phyloP scores from a whole-genome alignment of 2,888 invertebrate genomes.

The Synergus umbraculus region DNA sequence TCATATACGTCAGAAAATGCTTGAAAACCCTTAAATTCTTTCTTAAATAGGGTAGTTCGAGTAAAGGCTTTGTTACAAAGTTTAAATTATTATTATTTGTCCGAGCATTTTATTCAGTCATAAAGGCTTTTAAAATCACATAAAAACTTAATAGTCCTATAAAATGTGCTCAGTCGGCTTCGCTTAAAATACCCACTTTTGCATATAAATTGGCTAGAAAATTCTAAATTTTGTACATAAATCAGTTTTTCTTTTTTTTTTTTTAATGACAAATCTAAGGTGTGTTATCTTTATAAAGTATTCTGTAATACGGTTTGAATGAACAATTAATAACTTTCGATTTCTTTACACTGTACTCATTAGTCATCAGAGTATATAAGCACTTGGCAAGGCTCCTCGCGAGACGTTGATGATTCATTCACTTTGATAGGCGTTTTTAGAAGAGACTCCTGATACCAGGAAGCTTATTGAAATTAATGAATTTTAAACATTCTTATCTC shows the following conservation, averaged over 20 bases:
- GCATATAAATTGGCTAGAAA: neutral
- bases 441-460: neutral
- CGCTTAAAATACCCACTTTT: neutral
- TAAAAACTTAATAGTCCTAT: neutral
- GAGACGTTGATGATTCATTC: neutral
- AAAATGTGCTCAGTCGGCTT: no score
- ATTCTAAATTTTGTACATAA: neutral
- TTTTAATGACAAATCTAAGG: neutral
- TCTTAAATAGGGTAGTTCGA: neutral
- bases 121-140: neutral
- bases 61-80: neutral
- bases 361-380: neutral
- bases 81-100: neutral
- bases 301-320: neutral
- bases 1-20: no score
- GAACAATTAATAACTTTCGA: neutral
- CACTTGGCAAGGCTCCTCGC: neutral
- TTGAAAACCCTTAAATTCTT: no score
- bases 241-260: neutral
- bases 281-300: neutral
- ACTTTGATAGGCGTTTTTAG: neutral
- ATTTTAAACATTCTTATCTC: neutral
- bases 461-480: neutral
- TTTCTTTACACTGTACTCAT: neutral
- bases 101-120: neutral